Percentiles rank a stretch among this genome's conserved stretches.
Evolutionary conservation across 2,888 invertebrate genomes (phyloP).

Genomic region (Schizaphis graminum): DNA sequence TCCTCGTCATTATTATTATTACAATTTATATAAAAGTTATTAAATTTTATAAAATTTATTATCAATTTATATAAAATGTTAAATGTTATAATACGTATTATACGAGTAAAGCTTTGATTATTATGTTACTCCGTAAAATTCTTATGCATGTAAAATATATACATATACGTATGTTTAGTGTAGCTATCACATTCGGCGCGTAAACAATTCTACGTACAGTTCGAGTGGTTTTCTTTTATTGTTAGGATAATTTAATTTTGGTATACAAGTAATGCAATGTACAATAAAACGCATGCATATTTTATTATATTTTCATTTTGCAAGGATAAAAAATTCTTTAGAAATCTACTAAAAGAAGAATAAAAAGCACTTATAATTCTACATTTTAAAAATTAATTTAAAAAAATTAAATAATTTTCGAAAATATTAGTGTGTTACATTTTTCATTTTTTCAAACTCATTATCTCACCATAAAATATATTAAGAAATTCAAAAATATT

Average conservation of each 20-base stretch:
- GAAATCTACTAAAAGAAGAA: too few species aligned
- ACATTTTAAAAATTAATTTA: background rate
- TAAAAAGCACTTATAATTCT: too few species aligned
- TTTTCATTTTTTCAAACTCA: background rate
- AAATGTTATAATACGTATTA: background rate
- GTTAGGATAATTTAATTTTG: background rate
- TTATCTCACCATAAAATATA: background rate
- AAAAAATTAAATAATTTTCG: background rate
- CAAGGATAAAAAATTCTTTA: background rate
- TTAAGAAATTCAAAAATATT: background rate
- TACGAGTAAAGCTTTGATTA: background rate
- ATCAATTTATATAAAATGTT: background rate
- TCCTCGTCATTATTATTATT: background rate
- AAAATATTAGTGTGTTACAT: background rate
- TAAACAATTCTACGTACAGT: background rate
- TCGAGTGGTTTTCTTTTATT: background rate
- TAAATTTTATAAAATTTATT: background rate
- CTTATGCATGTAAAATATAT: background rate
- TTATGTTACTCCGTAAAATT: background rate
- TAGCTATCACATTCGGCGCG: background rate
- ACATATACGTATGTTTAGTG: background rate
- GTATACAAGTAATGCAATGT: background rate
- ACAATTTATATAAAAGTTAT: background rate
- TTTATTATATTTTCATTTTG: background rate
- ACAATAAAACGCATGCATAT: background rate